Conservation (phyloP, 2,888 invertebrate species). For the Lissonota sp. region DNA sequence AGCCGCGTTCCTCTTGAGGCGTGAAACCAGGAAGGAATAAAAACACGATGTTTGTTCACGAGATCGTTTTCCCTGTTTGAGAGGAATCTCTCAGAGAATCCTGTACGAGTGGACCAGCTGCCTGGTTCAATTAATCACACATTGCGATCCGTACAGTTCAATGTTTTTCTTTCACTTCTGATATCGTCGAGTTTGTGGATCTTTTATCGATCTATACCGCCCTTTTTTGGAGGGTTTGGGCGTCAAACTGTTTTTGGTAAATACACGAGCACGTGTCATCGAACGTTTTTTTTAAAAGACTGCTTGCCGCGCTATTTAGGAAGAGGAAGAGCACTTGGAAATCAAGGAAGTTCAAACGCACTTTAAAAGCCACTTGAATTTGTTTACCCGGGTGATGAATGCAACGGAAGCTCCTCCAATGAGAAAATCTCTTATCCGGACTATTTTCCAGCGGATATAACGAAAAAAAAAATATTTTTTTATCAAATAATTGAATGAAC, state of each 20-base stretch:
- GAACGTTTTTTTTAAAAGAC: background rate
- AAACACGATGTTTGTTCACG: constrained; percentile 57
- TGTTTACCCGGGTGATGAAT: constrained; percentile 58
- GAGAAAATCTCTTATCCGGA: constrained; percentile 35
- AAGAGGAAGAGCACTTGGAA: background rate
- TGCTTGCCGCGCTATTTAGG: constrained; percentile 13
- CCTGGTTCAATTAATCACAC: constrained; percentile 37
- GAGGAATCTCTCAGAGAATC: constrained; percentile 34
- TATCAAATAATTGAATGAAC: no score
- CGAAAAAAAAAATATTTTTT: no score
- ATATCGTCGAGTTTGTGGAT: background rate
- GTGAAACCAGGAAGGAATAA: constrained; percentile 13
- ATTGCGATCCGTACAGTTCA: background rate
- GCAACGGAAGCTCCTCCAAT: constrained; percentile 65
- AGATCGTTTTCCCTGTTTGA: constrained; percentile 59
- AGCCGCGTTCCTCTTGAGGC: constrained; percentile 4
- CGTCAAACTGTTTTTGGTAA: background rate
- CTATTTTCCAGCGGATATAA: no score
- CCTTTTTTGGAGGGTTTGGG: background rate
- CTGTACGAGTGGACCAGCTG: constrained; percentile 49
- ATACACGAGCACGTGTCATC: constrained; percentile 1
- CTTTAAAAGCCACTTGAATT: constrained; percentile 64
- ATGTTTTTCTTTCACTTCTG: constrained; percentile 3
- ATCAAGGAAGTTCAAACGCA: constrained; percentile 54
- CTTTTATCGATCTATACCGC: constrained; percentile 8